Percentiles rank a stretch among this genome's conserved stretches.
Conservation (phyloP, 2,888 invertebrate genomes). For the Polymixis flavicincta region DNA sequence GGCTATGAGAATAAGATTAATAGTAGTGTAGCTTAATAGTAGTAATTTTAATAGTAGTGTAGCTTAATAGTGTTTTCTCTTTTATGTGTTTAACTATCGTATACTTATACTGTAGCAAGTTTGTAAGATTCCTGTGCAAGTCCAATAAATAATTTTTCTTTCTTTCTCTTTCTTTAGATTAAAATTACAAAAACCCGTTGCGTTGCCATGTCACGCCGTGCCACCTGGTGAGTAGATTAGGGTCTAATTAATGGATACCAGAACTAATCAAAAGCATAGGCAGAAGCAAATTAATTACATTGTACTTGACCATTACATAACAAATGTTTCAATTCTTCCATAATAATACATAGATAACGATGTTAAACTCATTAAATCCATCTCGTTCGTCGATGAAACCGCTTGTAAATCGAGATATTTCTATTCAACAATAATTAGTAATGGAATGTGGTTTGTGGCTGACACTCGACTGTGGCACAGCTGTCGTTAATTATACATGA, state of each 20-base stretch:
- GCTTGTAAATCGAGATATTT: conserved; percentile 63
- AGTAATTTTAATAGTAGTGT: too few relatives aligned
- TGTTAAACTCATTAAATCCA: conserved; percentile 39
- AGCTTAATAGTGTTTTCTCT: too few relatives aligned
- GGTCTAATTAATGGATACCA: neutral
- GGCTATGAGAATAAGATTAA: neutral
- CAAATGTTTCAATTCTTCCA: conserved; percentile 1
- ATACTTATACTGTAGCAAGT: too few relatives aligned
- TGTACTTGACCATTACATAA: neutral
- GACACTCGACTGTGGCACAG: conserved; percentile 50
- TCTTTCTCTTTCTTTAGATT: too few relatives aligned
- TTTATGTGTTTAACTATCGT: too few relatives aligned
- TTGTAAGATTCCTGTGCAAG: too few relatives aligned
- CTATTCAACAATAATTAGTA: conserved; percentile 64
- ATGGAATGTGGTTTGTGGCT: conserved; percentile 68
- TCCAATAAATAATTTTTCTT: too few relatives aligned
- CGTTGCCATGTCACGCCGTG: neutral
- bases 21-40: too few relatives aligned
- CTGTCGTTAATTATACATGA: conserved; percentile 61
- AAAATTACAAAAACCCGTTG: neutral
- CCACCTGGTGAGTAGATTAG: neutral
- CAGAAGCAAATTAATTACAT: neutral
- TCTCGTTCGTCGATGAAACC: conserved; percentile 25
- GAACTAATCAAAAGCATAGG: neutral
- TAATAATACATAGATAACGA: conserved; percentile 18